Evolutionary conservation across 2,113 vertebrate species (phyloP).

Genomic region (Scytalopus superciliaris): DNA sequence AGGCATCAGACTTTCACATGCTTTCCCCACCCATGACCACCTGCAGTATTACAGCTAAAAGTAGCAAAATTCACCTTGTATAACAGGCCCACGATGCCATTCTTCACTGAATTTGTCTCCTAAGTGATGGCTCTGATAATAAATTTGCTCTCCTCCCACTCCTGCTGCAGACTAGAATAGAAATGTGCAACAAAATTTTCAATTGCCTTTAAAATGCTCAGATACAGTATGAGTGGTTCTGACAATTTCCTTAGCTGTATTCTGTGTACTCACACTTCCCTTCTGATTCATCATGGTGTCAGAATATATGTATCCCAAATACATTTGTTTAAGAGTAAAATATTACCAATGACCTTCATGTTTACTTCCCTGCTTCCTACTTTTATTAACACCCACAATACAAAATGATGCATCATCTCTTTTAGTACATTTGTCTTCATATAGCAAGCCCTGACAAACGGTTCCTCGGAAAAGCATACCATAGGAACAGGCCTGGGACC

Average conservation of each 20-base stretch:
- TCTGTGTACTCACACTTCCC: not conserved
- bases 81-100: conserved; percentile 75
- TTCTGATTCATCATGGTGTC: not conserved
- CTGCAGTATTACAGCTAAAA: not conserved
- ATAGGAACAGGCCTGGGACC: not conserved
- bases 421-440: not conserved
- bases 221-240: not conserved
- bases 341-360: not conserved
- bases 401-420: not conserved
- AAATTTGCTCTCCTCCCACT: conserved; percentile 85
- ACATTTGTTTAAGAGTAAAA: not conserved
- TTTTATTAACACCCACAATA: not conserved
- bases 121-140: conserved; percentile 89
- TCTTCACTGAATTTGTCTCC: conserved; percentile 81
- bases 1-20: not conserved
- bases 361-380: not conserved
- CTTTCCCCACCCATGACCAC: not conserved
- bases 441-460: not conserved
- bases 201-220: conserved; percentile 25
- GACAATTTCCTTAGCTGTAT: not conserved
- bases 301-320: not conserved
- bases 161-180: conserved; percentile 74
- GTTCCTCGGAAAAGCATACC: not conserved
- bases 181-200: conserved; percentile 20
- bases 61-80: conserved; percentile 79